Conservation (phyloP, 2,113 vertebrate genomes). For the Mohoua ochrocephala region DNA sequence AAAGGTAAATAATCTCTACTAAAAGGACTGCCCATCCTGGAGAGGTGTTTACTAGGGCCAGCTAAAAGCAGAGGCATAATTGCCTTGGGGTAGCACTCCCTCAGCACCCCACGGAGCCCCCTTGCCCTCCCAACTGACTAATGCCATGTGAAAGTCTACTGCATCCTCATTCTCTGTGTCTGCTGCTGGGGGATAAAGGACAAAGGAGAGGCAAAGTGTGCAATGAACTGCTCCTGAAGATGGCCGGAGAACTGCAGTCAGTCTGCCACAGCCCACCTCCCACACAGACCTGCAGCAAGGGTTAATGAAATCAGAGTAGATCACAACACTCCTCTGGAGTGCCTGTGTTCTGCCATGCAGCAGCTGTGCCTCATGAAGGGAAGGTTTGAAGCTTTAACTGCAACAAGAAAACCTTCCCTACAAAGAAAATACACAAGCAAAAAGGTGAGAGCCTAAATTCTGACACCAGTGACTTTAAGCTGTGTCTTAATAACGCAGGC, state of each 20-base stretch:
- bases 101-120: rapidly evolving
- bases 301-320: neutral
- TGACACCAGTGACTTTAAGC: neutral
- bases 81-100: neutral
- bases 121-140: neutral
- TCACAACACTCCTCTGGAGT: neutral
- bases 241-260: neutral
- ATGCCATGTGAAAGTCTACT: neutral
- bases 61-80: neutral
- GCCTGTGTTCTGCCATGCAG: neutral
- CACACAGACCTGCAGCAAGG: neutral
- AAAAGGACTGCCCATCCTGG: neutral
- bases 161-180: neutral
- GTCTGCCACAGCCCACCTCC: neutral
- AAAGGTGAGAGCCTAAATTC: neutral
- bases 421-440: neutral
- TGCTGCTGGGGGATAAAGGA: neutral
- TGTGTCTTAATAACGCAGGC: neutral
- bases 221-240: neutral
- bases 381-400: neutral
- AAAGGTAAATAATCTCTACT: neutral
- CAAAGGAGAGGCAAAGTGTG: neutral
- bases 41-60: neutral
- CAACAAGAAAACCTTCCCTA: neutral
- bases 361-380: neutral